phyloP scores from a whole-genome alignment of 2,888 invertebrate genomes.

The Resseliella maxima region DNA sequence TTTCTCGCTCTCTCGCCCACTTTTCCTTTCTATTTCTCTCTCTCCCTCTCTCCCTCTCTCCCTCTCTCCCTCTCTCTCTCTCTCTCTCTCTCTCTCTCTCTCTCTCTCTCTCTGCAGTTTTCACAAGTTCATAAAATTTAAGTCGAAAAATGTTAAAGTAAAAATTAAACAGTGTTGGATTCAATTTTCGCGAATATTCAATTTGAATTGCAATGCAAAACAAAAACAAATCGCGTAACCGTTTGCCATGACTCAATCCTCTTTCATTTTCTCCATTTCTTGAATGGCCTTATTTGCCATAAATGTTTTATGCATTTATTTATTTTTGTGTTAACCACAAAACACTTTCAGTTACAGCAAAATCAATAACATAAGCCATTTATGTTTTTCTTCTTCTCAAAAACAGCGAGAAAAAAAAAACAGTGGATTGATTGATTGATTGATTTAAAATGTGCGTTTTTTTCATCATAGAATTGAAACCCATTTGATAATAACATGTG shows the following conservation, averaged over 20 bases:
- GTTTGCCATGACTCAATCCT: not conserved
- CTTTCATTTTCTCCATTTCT: not conserved
- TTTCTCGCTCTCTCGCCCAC: too few species aligned
- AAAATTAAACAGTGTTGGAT: not conserved
- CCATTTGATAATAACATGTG: not conserved
- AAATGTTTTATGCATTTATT: not conserved
- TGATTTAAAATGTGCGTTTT: not conserved
- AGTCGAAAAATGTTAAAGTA: not conserved
- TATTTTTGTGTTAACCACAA: slow-evolving; percentile 1
- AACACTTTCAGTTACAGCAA: not conserved
- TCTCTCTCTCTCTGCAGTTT: not conserved
- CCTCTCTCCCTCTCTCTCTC: too few species aligned
- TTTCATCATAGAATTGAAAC: not conserved
- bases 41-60: too few species aligned
- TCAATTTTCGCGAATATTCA: too few species aligned
- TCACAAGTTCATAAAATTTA: not conserved
- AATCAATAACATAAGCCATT: not conserved
- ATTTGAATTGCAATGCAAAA: too few species aligned
- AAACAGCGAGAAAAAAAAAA: not conserved
- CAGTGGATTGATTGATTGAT: not conserved
- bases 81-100: too few species aligned
- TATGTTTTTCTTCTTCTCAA: not conserved
- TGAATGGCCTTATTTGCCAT: not conserved
- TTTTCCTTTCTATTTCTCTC: too few species aligned
- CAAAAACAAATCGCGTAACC: not conserved